A percentile compares a stretch with the other conserved stretches of the same genome.
Conservation (phyloP, 2,113 vertebrate species). For the Entomyzon cyanotis region DNA sequence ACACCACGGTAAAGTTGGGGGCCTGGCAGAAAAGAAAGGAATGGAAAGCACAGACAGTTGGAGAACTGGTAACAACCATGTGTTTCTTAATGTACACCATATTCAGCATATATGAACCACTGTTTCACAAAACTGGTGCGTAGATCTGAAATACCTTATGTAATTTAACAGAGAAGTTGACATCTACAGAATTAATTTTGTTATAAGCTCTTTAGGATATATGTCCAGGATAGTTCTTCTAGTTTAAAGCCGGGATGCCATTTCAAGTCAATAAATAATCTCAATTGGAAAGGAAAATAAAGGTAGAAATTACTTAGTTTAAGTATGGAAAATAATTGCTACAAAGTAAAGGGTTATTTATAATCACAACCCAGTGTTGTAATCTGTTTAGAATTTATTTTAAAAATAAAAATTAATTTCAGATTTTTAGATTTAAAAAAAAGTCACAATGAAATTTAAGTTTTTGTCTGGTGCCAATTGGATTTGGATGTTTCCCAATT, state of each 20-base stretch:
- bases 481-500: background rate
- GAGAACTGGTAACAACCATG: background rate
- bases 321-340: background rate
- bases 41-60: background rate
- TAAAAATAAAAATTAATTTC: background rate
- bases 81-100: background rate
- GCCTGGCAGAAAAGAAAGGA: background rate
- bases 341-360: background rate
- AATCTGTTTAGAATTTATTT: background rate
- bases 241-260: background rate
- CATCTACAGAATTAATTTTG: background rate
- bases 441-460: background rate
- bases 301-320: background rate
- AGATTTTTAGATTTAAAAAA: background rate
- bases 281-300: background rate
- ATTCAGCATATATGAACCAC: background rate
- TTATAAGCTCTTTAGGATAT: background rate
- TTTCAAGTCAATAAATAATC: background rate
- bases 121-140: background rate
- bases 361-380: background rate
- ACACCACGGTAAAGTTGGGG: background rate
- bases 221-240: background rate
- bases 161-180: background rate
- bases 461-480: background rate
- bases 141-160: background rate